phyloP scores from a whole-genome alignment of 2,113 vertebrate species.

The Triplophysa rosa region DNA sequence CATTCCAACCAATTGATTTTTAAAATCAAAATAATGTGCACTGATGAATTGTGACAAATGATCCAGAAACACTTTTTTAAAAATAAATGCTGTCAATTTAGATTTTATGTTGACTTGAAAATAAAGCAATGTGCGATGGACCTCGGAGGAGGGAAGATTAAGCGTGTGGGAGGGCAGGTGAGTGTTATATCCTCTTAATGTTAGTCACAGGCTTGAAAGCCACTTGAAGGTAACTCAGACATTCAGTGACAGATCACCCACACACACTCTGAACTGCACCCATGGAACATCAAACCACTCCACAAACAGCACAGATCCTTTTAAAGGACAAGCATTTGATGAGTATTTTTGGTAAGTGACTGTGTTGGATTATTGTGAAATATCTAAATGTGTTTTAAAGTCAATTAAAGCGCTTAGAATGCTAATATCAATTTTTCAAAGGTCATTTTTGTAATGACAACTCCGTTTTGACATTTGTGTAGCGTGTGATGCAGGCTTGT shows the following conservation, averaged over 20 bases:
- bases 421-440: no score
- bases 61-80: no score
- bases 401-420: neutral
- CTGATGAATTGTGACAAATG: neutral
- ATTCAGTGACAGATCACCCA: slow-evolving; percentile 16
- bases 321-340: neutral
- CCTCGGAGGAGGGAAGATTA: neutral
- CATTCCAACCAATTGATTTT: no score
- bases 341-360: slow-evolving; percentile 10
- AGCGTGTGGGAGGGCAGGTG: slow-evolving; percentile 9
- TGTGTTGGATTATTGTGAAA: slow-evolving; percentile 1
- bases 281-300: slow-evolving; percentile 6
- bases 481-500: no score
- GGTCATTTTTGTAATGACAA: no score
- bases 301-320: neutral
- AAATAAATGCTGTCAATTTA: neutral
- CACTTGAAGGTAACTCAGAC: slow-evolving; percentile 18
- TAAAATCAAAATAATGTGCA: no score
- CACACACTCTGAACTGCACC: neutral
- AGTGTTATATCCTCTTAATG: slow-evolving; percentile 14
- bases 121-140: neutral
- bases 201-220: slow-evolving; percentile 35
- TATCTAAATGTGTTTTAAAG: neutral
- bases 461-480: no score
- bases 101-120: neutral